phyloP scores from a whole-genome alignment of 2,888 invertebrate genomes.

The Hyppa rectilinea region DNA sequence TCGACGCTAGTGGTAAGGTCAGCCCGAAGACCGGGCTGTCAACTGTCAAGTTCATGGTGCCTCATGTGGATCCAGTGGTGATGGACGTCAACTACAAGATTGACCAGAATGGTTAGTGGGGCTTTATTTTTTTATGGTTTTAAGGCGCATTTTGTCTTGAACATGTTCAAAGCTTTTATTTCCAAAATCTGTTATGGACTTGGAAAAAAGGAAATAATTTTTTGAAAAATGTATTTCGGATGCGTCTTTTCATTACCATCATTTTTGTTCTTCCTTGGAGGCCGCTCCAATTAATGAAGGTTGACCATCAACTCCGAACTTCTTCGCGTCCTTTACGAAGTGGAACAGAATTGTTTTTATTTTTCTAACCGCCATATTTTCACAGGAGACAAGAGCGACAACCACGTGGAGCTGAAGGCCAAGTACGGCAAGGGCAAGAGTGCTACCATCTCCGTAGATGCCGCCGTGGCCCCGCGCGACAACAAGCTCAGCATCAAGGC shows the following conservation, averaged over 20 bases:
- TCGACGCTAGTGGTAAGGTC: constrained; percentile 82
- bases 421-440: constrained; percentile 86
- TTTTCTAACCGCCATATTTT: not conserved
- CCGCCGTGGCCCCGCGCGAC: constrained; percentile 74
- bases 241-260: not conserved
- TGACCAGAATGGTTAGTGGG: constrained; percentile 76
- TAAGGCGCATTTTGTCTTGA: no score
- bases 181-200: no score
- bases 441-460: constrained; percentile 81
- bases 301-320: no score
- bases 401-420: constrained; percentile 79
- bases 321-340: no score
- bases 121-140: not conserved
- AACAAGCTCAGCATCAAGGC: constrained; percentile 74
- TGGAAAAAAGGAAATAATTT: no score
- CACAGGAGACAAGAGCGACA: constrained; percentile 78
- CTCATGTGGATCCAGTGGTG: constrained; percentile 87
- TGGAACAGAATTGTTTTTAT: no score
- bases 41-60: constrained; percentile 82
- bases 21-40: constrained; percentile 78
- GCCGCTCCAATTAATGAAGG: no score
- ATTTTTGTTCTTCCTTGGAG: no score
- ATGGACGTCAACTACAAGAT: constrained; percentile 85
- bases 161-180: no score
- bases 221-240: no score